Conservation (phyloP, 2,888 invertebrate species). For the Rutpela maculata region DNA sequence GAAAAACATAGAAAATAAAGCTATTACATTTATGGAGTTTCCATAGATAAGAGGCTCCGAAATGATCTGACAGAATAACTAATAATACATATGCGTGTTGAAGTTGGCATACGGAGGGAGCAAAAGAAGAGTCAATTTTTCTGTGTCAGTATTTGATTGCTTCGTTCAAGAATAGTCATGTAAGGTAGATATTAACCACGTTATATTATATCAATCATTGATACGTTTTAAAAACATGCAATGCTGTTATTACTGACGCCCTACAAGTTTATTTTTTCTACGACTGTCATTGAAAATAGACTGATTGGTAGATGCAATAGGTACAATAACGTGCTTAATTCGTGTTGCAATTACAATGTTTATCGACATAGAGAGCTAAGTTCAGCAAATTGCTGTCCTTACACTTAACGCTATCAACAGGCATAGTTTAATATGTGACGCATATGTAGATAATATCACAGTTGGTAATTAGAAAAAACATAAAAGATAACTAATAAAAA, state of each 20-base stretch:
- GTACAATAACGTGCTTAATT: too few species aligned
- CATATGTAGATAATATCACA: too few species aligned
- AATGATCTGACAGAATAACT: constrained; percentile 4
- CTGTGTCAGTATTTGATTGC: not conserved
- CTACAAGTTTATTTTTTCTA: not conserved
- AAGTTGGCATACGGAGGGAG: not conserved
- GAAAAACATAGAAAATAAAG: not conserved
- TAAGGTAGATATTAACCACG: not conserved
- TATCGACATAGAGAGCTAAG: too few species aligned
- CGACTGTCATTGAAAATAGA: too few species aligned
- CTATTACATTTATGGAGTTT: not conserved
- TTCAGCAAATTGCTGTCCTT: too few species aligned
- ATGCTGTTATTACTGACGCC: not conserved
- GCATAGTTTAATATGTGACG: too few species aligned
- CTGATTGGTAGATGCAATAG: too few species aligned
- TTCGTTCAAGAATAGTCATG: not conserved
- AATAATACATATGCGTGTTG: constrained; percentile 3
- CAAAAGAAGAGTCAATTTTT: not conserved
- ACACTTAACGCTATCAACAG: too few species aligned
- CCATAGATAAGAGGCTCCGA: too few species aligned
- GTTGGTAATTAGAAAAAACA: too few species aligned
- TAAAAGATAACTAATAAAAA: too few species aligned
- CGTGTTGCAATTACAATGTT: too few species aligned
- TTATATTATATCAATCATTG: not conserved
- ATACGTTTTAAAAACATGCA: not conserved